Conservation (phyloP, 2,113 vertebrate species). For the Hydrolagus affinis region DNA sequence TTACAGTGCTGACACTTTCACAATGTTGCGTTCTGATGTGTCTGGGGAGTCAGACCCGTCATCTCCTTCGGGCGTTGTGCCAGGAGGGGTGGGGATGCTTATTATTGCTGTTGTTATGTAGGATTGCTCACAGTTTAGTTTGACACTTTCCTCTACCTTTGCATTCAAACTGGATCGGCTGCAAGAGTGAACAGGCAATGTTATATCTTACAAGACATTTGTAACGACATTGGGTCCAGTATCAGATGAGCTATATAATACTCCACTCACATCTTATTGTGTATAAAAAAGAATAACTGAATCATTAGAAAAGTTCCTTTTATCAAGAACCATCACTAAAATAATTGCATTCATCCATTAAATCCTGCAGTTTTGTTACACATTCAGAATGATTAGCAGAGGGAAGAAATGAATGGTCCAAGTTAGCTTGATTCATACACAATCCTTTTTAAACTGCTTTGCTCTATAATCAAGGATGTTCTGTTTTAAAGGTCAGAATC, state of each 20-base stretch:
- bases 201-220: not conserved
- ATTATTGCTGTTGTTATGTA: constrained; percentile 84
- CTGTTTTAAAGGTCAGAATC: not conserved
- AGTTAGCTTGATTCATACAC: not conserved
- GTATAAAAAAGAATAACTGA: not conserved
- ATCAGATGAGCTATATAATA: not conserved
- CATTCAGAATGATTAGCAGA: not conserved
- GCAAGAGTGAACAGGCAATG: constrained; percentile 36
- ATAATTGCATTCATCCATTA: not conserved
- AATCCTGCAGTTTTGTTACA: not conserved
- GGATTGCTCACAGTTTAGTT: constrained; percentile 81
- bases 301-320: not conserved
- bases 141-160: constrained; percentile 80
- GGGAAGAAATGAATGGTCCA: not conserved
- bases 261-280: not conserved
- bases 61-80: constrained; percentile 65
- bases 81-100: constrained; percentile 71
- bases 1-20: constrained; percentile 89
- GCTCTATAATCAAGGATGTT: not conserved
- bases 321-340: not conserved
- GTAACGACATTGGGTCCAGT: not conserved
- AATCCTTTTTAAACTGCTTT: not conserved
- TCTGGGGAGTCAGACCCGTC: constrained; percentile 62
- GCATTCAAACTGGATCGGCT: constrained; percentile 91
- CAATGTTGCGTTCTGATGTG: constrained; percentile 75